Percentiles rank a stretch among this genome's conserved stretches.
Conservation (phyloP, 2,113 vertebrate genomes). For the Muscicapa adusta region DNA sequence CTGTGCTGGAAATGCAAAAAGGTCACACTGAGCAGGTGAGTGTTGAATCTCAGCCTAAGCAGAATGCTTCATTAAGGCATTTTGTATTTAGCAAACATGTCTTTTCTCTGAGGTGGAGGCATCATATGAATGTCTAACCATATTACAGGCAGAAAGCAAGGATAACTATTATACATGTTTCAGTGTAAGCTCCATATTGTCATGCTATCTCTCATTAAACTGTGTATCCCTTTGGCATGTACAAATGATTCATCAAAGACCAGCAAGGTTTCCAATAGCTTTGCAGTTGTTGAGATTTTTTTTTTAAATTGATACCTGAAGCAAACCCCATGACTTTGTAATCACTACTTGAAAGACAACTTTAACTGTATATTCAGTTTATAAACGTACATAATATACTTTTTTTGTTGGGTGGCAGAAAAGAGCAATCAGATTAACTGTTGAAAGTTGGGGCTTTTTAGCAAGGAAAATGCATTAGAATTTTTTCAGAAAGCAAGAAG, state of each 20-base stretch:
- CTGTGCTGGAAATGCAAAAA: constrained; percentile 90
- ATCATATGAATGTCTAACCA: neutral
- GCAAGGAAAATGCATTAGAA: neutral
- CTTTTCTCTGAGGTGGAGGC: neutral
- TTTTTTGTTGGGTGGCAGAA: neutral
- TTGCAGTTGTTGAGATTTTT: neutral
- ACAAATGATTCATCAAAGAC: neutral
- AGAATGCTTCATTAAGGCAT: neutral
- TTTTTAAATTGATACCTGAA: neutral
- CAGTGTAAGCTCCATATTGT: neutral
- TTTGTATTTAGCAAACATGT: neutral
- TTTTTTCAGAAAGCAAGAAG: neutral
- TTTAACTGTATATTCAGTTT: neutral
- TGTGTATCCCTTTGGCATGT: neutral
- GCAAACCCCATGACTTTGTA: neutral
- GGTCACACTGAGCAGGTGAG: constrained; percentile 89
- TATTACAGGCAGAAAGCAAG: neutral
- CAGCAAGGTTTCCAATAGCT: neutral
- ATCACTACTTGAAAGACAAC: neutral
- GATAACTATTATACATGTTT: neutral
- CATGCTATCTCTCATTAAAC: neutral
- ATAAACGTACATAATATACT: neutral
- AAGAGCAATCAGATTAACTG: neutral
- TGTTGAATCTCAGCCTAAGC: neutral
- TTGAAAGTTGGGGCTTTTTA: neutral